Percentiles rank a stretch among this genome's conserved stretches.
Conservation (phyloP, 2,888 invertebrate species). For the Onchidella celtica region DNA sequence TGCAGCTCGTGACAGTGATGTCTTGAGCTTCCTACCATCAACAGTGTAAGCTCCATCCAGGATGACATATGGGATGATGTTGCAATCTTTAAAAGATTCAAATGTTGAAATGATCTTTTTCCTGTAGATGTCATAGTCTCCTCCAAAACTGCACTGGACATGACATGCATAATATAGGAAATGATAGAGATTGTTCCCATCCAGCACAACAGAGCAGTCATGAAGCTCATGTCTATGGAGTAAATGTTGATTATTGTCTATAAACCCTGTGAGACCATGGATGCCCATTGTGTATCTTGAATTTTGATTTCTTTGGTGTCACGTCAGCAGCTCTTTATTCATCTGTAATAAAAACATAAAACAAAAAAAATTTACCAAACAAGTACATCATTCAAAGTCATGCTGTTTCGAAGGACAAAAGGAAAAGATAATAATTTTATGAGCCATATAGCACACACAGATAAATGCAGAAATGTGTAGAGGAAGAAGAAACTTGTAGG, state of each 20-base stretch:
- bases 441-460: too few relatives aligned
- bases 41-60: slow-evolving; percentile 79
- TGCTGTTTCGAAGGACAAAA: too few relatives aligned
- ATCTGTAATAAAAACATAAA: too few relatives aligned
- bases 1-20: slow-evolving; percentile 67
- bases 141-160: slow-evolving; percentile 73
- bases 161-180: slow-evolving; percentile 73
- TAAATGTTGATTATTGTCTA: slow-evolving; percentile 75
- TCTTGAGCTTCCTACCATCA: slow-evolving; percentile 75
- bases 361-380: too few relatives aligned
- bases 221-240: slow-evolving; percentile 80
- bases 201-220: slow-evolving; percentile 75
- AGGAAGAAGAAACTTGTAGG: too few relatives aligned
- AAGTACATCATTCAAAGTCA: too few relatives aligned
- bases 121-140: slow-evolving; percentile 74
- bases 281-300: slow-evolving; percentile 87
- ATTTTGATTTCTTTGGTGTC: not conserved
- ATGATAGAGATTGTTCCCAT: slow-evolving; percentile 78
- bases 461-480: too few relatives aligned
- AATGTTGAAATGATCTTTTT: slow-evolving; percentile 47
- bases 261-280: slow-evolving; percentile 88
- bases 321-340: too few relatives aligned
- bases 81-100: slow-evolving; percentile 55
- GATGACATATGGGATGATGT: slow-evolving; percentile 74
- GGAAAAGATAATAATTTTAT: too few relatives aligned